Conservation (phyloP, 2,797 vertebrate species). For the Clarias platycephalus region DNA sequence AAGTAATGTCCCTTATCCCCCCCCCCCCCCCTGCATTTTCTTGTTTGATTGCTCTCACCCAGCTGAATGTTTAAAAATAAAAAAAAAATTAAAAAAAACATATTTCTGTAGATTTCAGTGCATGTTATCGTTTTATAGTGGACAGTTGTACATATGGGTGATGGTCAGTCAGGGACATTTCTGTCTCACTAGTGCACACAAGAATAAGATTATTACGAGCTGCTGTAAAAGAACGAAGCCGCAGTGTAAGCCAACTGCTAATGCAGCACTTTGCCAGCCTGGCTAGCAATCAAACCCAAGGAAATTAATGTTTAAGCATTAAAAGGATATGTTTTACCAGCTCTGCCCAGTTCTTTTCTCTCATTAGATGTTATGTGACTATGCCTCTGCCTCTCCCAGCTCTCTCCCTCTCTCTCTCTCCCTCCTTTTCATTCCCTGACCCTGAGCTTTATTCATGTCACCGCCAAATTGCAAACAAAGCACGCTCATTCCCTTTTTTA, state of each 20-base stretch:
- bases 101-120: neutral
- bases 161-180: neutral
- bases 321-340: neutral
- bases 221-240: neutral
- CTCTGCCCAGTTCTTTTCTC: neutral
- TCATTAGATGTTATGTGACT: conserved; percentile 1
- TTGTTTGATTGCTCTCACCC: no score
- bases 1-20: no score
- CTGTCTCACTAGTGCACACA: neutral
- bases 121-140: neutral
- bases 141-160: neutral
- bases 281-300: neutral
- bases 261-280: neutral
- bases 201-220: neutral
- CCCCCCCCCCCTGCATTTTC: no score
- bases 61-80: no score
- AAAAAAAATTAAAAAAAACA: no score
- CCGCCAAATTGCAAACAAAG: neutral
- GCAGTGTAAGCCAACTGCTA: neutral
- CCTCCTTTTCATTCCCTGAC: neutral
- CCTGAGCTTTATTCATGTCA: neutral
- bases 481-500: neutral
- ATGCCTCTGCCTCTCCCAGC: neutral
- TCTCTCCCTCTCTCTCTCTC: neutral
- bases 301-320: neutral